These are phyloP conservation scores for Drosophila longiperda DNA, from an alignment of 2,888 invertebrate genomes.

Conservation along the genomic window DNA sequence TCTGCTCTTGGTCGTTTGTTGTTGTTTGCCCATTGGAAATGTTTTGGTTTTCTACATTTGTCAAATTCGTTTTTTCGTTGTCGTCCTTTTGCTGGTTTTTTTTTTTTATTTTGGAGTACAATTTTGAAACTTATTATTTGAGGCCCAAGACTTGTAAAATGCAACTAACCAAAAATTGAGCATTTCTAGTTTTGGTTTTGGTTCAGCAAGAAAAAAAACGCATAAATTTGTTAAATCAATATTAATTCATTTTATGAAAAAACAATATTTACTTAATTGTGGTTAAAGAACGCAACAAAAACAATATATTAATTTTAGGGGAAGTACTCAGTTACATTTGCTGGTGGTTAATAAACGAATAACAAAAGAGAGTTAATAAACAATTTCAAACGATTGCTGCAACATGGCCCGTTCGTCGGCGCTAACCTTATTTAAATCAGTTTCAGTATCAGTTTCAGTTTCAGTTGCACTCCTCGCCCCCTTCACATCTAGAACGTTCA, in stretches of 20 bases:
- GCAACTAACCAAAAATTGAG: slow-evolving; percentile 38
- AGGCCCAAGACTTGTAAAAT: not conserved
- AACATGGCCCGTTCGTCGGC: slow-evolving; percentile 44
- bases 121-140: slow-evolving; percentile 3
- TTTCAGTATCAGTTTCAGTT: slow-evolving; percentile 76
- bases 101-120: not conserved
- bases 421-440: slow-evolving; percentile 84
- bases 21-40: slow-evolving; percentile 83
- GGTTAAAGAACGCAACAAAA: slow-evolving; percentile 31
- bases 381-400: slow-evolving; percentile 60
- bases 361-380: slow-evolving; percentile 53
- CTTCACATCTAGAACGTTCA: slow-evolving; percentile 84
- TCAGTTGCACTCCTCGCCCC: slow-evolving; percentile 82
- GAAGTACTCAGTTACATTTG: slow-evolving; percentile 33
- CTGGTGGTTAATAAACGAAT: slow-evolving; percentile 57
- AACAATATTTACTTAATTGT: slow-evolving; percentile 34
- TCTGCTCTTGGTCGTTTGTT: slow-evolving; percentile 53
- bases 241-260: slow-evolving; percentile 17
- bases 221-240: slow-evolving; percentile 25
- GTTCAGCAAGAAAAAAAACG: slow-evolving; percentile 11
- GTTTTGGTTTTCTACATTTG: slow-evolving; percentile 79
- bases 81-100: slow-evolving; percentile 73
- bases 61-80: slow-evolving; percentile 82
- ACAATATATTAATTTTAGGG: slow-evolving; percentile 33
- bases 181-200: slow-evolving; percentile 21